Evolutionary conservation across 2,888 invertebrate species (phyloP).

Genomic region (Pyrochroa serraticornis): DNA sequence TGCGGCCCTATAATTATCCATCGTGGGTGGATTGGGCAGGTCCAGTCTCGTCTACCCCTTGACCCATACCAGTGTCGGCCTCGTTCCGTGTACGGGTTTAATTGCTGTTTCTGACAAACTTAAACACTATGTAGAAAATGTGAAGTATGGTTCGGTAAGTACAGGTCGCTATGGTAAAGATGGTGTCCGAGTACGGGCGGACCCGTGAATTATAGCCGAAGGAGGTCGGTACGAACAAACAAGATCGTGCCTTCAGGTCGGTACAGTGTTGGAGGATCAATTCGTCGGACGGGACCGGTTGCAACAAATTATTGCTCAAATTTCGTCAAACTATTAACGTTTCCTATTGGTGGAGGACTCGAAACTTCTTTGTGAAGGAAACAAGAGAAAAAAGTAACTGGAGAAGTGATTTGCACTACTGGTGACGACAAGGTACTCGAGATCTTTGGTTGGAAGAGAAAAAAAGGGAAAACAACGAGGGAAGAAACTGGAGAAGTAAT

Average conservation of each 20-base stretch:
- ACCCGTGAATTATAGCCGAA: conserved; percentile 39
- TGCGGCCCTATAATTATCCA: conserved; percentile 28
- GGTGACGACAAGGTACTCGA: too few relatives aligned
- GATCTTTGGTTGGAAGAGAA: too few relatives aligned
- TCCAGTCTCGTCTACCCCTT: conserved; percentile 39
- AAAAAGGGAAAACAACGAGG: too few relatives aligned
- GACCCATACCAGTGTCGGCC: conserved; percentile 36
- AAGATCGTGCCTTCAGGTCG: conserved; percentile 13
- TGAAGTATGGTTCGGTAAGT: conserved; percentile 46
- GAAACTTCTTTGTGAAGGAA: too few relatives aligned
- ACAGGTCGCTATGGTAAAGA: conserved; percentile 27
- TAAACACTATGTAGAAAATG: conserved; percentile 45
- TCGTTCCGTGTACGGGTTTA: conserved; percentile 33
- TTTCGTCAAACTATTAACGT: too few relatives aligned
- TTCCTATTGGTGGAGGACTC: too few relatives aligned
- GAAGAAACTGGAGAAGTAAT: too few relatives aligned
- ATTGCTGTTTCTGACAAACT: conserved; percentile 49
- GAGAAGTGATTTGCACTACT: too few relatives aligned
- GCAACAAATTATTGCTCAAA: background rate
- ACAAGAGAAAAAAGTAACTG: too few relatives aligned
- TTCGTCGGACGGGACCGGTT: background rate
- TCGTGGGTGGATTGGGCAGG: conserved; percentile 31
- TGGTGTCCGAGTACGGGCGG: conserved; percentile 16
- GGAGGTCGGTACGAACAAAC: conserved; percentile 17
- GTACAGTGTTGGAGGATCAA: too few relatives aligned